Percentiles rank a stretch among this genome's conserved stretches.
These are phyloP conservation scores for Leptosomus discolor DNA, from an alignment of 2,113 vertebrate species.

Conservation along the genomic window DNA sequence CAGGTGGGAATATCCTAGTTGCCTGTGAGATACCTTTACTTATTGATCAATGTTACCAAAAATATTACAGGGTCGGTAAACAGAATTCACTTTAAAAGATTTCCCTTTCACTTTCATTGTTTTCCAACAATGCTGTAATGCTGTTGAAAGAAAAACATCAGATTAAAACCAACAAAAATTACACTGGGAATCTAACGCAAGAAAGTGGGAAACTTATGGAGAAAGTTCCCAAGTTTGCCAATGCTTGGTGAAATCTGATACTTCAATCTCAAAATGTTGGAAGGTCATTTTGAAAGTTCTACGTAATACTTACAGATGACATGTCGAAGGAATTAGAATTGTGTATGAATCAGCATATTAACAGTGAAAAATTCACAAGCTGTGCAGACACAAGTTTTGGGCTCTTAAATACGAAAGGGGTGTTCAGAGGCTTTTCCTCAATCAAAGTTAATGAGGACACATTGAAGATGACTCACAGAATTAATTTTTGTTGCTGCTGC, in stretches of 20 bases:
- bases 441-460: neutral
- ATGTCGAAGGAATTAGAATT: neutral
- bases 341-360: neutral
- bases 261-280: neutral
- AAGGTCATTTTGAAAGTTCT: neutral
- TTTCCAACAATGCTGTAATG: neutral
- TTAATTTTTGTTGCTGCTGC: neutral
- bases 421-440: neutral
- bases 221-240: neutral
- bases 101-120: neutral
- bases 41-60: neutral
- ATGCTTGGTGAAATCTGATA: neutral
- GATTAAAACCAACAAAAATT: neutral
- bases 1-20: neutral
- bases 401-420: neutral
- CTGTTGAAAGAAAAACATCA: neutral
- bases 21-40: neutral
- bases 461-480: neutral
- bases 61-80: neutral
- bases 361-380: neutral
- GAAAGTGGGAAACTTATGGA: neutral
- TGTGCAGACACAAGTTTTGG: neutral
- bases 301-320: neutral
- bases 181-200: neutral
- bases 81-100: neutral